Conservation (phyloP, 2,888 invertebrate species). For the Oasisia sp. region DNA sequence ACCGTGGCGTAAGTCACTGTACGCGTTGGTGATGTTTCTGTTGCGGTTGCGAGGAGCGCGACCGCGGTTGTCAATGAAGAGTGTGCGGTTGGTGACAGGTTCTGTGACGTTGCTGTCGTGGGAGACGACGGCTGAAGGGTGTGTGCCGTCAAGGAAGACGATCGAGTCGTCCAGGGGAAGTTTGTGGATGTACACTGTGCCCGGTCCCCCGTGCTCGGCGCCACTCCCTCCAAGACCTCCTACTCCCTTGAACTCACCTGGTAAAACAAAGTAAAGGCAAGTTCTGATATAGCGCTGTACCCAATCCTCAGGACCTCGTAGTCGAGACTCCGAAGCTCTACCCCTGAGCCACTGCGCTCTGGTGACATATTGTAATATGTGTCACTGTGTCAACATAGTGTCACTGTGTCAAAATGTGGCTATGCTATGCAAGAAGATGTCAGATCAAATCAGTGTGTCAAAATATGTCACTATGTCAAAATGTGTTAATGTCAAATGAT, state of each 20-base stretch:
- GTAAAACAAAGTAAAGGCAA: too few species aligned
- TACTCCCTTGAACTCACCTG: conserved; percentile 45
- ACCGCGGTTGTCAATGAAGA: conserved; percentile 46
- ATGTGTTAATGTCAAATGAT: background rate
- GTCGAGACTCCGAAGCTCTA: too few species aligned
- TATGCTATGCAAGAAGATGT: too few species aligned
- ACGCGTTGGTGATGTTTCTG: conserved; percentile 27
- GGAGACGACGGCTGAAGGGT: background rate
- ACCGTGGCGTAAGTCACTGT: conserved; percentile 12
- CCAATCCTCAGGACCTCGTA: too few species aligned
- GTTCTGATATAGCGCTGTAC: too few species aligned
- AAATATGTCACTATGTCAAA: background rate
- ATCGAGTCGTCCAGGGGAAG: conserved; percentile 38
- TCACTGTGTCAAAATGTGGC: too few species aligned
- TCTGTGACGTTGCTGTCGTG: conserved; percentile 26
- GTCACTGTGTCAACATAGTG: too few species aligned
- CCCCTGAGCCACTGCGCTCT: too few species aligned
- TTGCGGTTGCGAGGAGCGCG: conserved; percentile 25
- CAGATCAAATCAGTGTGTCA: background rate
- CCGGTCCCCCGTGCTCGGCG: conserved; percentile 50
- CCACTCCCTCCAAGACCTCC: conserved; percentile 46
- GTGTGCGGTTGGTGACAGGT: conserved; percentile 45
- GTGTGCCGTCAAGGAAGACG: conserved; percentile 18
- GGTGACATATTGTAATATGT: too few species aligned
- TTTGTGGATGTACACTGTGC: conserved; percentile 50